These are phyloP conservation scores for Eilema griseolum DNA, from an alignment of 2,888 invertebrate genomes.

Conservation along the genomic window DNA sequence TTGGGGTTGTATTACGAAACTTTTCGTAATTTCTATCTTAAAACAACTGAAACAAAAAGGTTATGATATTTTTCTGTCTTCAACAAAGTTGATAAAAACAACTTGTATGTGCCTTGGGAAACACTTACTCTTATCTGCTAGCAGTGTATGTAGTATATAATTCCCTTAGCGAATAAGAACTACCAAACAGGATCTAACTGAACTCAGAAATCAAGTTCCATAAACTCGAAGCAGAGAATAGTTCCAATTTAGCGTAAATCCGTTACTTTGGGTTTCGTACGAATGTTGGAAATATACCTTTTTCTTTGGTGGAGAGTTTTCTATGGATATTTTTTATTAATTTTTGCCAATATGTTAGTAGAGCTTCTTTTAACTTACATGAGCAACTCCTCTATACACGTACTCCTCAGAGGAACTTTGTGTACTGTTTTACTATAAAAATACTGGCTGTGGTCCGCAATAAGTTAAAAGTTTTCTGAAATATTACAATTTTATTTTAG, in stretches of 20 bases:
- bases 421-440: background rate
- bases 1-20: background rate
- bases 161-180: conserved; percentile 23
- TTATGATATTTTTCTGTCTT: conserved; percentile 6
- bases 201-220: conserved; percentile 37
- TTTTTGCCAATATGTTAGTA: background rate
- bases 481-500: too few relatives aligned
- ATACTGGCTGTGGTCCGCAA: background rate
- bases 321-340: background rate
- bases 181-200: conserved; percentile 21
- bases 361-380: background rate
- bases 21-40: background rate
- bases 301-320: background rate
- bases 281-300: background rate
- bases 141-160: conserved; percentile 22
- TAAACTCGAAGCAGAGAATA: conserved; percentile 19
- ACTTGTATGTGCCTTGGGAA: conserved; percentile 22
- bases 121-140: conserved; percentile 18
- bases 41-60: background rate
- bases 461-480: too few relatives aligned
- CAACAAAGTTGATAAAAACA: conserved; percentile 25
- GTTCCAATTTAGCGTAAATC: conserved; percentile 21
- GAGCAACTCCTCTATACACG: background rate
- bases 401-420: background rate
- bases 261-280: conserved; percentile 7